Base-by-base conservation (phyloP, 2,888 invertebrate genomes). In the Ectropis crepuscularia region DNA sequence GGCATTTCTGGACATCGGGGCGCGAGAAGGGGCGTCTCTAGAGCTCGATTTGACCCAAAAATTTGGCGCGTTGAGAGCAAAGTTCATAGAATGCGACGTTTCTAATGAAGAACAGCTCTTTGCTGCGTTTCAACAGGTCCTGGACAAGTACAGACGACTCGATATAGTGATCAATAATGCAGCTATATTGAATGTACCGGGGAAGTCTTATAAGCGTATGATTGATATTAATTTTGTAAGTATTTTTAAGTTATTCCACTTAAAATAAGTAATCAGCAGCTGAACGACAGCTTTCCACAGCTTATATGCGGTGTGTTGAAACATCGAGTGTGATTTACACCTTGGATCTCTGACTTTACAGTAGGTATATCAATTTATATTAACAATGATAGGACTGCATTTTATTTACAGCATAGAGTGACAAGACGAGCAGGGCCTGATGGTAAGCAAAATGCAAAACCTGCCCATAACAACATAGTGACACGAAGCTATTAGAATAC, bases 31-130 rank as follows among this genome's bases (percentile, higher is more conserved):
- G 2, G 74, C 77, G 0, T 69, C 77, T 2, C 71, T 92, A 0
- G 91, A 92, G 71, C 68, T 62, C 0, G 87, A 90, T 74, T 83
- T 92, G 43, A 67, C 78, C 38, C 78, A 74, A 65, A 89, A 85
- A 73, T 91, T 88, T 48, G 91, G 91, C 7, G 86, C 89, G n/a
- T 68, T 91, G 57, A 83, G 74, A 82, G 88, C 88, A 9, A 92
- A 88, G 86, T 92, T 90, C 74, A 89, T 90, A 79, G 87, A 87
- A 80, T 91, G 92, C 68, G 90, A 92, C 71, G 80, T 92, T 11
- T 74, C 89, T 2, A 80, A 88, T 66, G 87, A 87, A 16, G 70
- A 65, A 0, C 85, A 90, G 72, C 84, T 90, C 7, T 67, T 71
- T 6, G 78, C 78, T 0, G 89, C 91, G 41, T 91, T 82, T 71